Conservation (phyloP, 2,888 invertebrate species). For the Deilephila porcellus region DNA sequence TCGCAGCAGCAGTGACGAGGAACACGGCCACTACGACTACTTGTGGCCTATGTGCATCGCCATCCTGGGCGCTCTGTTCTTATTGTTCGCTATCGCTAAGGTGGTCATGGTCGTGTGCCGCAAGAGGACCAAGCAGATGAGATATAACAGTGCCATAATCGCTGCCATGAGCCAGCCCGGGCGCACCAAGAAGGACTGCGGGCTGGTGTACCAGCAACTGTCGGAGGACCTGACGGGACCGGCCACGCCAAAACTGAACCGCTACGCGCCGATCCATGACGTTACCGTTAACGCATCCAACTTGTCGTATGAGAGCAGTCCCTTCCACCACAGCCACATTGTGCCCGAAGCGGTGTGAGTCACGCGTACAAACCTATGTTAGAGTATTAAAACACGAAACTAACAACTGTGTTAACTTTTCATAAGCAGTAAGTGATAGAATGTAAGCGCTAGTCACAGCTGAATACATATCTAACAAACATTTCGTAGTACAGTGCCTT, state of each 20-base stretch:
- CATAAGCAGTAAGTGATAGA: conserved; percentile 80
- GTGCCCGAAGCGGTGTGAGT: conserved; percentile 86
- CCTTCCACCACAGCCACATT: conserved; percentile 86
- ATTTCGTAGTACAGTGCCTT: conserved; percentile 73
- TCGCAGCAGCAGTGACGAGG: conserved; percentile 65
- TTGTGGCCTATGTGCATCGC: conserved; percentile 86
- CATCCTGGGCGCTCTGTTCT: conserved; percentile 82
- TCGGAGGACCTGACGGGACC: conserved; percentile 90
- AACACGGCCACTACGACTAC: conserved; percentile 80
- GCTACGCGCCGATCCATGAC: conserved; percentile 85
- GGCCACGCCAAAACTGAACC: conserved; percentile 88
- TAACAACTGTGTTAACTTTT: conserved; percentile 79
- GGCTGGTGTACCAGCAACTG: conserved; percentile 90
- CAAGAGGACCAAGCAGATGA: conserved; percentile 67
- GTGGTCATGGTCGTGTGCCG: conserved; percentile 75
- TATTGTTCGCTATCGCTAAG: conserved; percentile 82
- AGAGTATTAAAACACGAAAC: conserved; percentile 62
- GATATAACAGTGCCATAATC: conserved; percentile 82
- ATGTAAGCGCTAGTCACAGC: conserved; percentile 80
- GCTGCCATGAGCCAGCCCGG: conserved; percentile 82
- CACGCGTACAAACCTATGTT: conserved; percentile 55
- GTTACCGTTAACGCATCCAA: conserved; percentile 76
- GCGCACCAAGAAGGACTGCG: conserved; percentile 88
- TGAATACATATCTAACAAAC: conserved; percentile 65
- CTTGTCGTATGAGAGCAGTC: conserved; percentile 86